Evolutionary conservation across 2,113 vertebrate genomes (phyloP), one percentile per base, ranked within the genome.

Genomic region (Onychostoma macrolepis): DNA sequence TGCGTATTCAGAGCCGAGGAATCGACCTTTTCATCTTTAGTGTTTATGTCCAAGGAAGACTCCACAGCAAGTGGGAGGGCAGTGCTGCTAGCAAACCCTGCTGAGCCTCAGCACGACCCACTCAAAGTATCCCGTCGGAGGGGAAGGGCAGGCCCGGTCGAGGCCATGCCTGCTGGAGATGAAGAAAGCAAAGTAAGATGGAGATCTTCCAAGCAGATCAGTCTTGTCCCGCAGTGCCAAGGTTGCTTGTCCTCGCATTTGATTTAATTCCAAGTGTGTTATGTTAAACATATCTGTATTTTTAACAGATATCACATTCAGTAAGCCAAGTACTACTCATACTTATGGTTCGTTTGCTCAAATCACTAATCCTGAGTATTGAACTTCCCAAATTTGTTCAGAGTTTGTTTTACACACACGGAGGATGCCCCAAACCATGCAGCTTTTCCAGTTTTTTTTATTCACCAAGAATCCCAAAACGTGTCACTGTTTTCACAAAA

Each of bases 11-110:
- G 83, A 91, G 91, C 89, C 88, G 81, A 89, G 89, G 89, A 90
- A 88, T 88, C 87, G 87, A 93, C 92, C 89, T 90, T 92, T 91
- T 86, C 87, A 83, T 89, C 80, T 88, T 69, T 65, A 67, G 79
- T 65, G 77, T 91, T 92, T 90, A 85, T 87, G 87, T 88, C 77
- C 80, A 72, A 67, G 50, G 71, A 19, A 45, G 48, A 82, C 74
- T 88, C 71, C 41, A 61, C 63, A 77, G 87, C 56, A 87, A 75
- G 82, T 69, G 30, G 85, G 88, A 88, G 74, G 10, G 4, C 50
- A 72, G 43, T 15, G 78, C 85, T 53, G 87, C 36, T 24, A 80
- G 17, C 45, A 36, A 74, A 17, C 50, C 48, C 48, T 12, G 9
- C 10, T 6, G 53, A 26, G 67, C n/a, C 88, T 83, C 67, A 75